Evolutionary conservation across 2,888 invertebrate species (phyloP), one percentile per base, ranked within the genome.

Genomic region (Amphipyra tragopoginis): DNA sequence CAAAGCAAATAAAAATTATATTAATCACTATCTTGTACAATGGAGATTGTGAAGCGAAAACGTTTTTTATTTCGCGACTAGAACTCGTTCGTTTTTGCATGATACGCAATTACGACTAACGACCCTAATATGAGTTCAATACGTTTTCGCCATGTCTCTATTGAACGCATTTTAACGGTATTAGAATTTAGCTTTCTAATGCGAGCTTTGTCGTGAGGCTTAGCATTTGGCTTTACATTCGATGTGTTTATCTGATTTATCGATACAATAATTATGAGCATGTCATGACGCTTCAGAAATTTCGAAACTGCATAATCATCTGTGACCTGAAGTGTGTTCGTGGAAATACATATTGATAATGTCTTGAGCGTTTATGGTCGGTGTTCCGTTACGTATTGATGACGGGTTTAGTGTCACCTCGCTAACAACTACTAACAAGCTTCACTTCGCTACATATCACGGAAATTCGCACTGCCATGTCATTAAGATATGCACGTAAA

Each of bases 131-230:
- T 77, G 75, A 81, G 83, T 86, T 86, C 85, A 85, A 88, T 89
- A 86, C 82, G 75, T 86, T 86, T 86, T 81, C 76, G 83, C 82
- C 80, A 81, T 85, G 81, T 85, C 81, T 88, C 81, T 85, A 84
- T 88, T 74, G 80, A 77, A 85, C 86, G 83, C 83, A 82, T 88
- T 86, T 87, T 85, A 89, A 87, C 86, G 81, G 85, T 86, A 85
- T 84, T 81, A 83, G 83, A 87, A 74, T 86, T 84, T 69, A 83
- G 88, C 92, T 93, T 93, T 93, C 93, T 93, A 93, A 92, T 89
- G 77, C 83, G 75, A 83, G 81, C 82, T 88, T 89, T 86, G 87
- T 87, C 86, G 83, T 88, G 87, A 85, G 81, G 83, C 84, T 85
- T 84, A 65, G 66, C 73, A 75, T 75, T 75, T 65, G 74, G 65